Evolutionary conservation across 2,888 invertebrate genomes (phyloP), one percentile per base, ranked within the genome.

Genomic region (Poecilus cupreus): DNA sequence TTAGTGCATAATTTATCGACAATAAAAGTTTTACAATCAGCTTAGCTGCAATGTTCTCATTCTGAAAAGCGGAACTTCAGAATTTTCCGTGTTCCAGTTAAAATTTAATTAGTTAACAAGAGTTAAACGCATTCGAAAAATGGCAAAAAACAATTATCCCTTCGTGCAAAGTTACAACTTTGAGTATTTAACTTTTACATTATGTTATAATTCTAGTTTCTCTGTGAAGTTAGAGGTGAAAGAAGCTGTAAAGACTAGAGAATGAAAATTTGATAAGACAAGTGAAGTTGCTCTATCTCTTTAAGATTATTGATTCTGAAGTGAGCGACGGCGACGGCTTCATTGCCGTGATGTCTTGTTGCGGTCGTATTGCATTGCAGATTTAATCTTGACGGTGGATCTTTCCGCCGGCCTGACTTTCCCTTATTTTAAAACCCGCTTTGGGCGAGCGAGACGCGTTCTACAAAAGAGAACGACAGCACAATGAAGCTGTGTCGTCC

Each of bases 241-340:
- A 46, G 46, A 13, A 43, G 3, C 10, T 43, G 43, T 43, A 43
- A 26, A 26, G 26, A 13, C 11, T 46, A 57, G 57, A 22, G 64
- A 8, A 68, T 68, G 37, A 68, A 68, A 37, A 32, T 32, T 68
- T 68, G 64, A 68, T 51, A 18, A 13, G 51, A 51, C 51, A 51
- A 51, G 18, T 51, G 51, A 18, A 11, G 51, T 18, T 37, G 18
- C 37, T 37, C 76, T 77, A 78, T 78, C 78, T 78, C 79, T 79
- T 79, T 79, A 79, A 79, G 72, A 80, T 64, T 80, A 80, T 80
- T 80, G 80, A 80, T 80, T 80, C 43, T 18, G 16, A 57, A 76
- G 54, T 76, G 74, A 70, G 22, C 32, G 43, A 78, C 24, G 57
- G 22, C 32, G 43, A 78, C 24, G 57, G 72, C 80, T 80, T 80